Evolutionary conservation across 1,140 invertebrate species (phyloP).

Genomic region (Melipona quadrifasciata): DNA sequence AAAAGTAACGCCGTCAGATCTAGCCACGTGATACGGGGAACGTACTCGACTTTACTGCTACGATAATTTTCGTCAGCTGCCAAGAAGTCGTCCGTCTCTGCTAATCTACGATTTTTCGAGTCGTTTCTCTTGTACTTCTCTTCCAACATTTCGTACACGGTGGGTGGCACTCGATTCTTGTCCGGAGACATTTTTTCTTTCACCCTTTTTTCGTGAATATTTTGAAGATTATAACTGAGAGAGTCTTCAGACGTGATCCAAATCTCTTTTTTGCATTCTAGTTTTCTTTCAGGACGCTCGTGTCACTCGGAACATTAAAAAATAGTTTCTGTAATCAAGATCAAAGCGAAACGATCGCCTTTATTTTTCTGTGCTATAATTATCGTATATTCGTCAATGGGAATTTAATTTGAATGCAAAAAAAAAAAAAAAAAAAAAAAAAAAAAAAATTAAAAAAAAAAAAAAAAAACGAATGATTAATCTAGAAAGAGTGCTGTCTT

Average conservation of each 20-base stretch:
- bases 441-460: too few species aligned
- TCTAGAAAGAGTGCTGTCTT: too few species aligned
- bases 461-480: too few species aligned
- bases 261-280: background rate
- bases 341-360: background rate
- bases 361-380: background rate
- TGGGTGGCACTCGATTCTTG: slow-evolving; percentile 58
- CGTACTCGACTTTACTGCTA: slow-evolving; percentile 81
- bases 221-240: background rate
- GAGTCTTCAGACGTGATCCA: background rate
- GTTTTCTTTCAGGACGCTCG: too few species aligned
- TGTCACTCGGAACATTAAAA: too few species aligned
- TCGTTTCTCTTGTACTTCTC: slow-evolving; percentile 12
- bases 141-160: slow-evolving; percentile 11
- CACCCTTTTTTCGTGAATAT: background rate
- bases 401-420: background rate
- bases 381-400: background rate
- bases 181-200: slow-evolving; percentile 55
- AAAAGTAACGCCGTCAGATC: slow-evolving; percentile 86
- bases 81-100: slow-evolving; percentile 1
- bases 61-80: slow-evolving; percentile 3
- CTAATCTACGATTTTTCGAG: background rate
- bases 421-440: too few species aligned
- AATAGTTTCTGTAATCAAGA: background rate
- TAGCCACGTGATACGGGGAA: slow-evolving; percentile 86